Percentiles rank a stretch among this genome's conserved stretches.
These are phyloP conservation scores for Pristiophorus japonicus DNA, from an alignment of 2,113 vertebrate species.

Conservation along the genomic window DNA sequence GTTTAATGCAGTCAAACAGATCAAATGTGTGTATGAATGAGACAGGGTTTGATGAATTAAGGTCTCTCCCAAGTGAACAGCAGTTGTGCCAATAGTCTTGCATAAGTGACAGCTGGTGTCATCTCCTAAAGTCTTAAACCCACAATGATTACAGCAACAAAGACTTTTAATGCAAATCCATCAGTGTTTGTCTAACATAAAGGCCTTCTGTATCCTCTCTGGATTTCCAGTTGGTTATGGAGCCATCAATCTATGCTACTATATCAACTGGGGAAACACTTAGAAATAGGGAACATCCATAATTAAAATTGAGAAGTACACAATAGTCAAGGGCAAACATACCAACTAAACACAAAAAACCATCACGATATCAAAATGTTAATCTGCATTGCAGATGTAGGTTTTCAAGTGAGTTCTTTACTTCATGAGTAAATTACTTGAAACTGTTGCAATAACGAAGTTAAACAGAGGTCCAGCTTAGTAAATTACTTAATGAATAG, in stretches of 20 bases:
- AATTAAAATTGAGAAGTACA: not conserved
- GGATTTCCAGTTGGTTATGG: not conserved
- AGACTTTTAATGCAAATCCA: not conserved
- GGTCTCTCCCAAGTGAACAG: not conserved
- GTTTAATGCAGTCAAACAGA: not conserved
- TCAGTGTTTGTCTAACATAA: not conserved
- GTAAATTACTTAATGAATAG: not conserved
- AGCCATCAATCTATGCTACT: not conserved
- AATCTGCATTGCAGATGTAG: not conserved
- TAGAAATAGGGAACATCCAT: not conserved
- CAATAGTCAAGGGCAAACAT: not conserved
- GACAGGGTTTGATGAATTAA: not conserved
- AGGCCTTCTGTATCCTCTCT: not conserved
- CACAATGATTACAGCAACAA: not conserved
- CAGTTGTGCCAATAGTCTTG: not conserved
- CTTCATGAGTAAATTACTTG: not conserved
- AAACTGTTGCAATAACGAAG: not conserved
- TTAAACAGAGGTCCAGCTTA: not conserved
- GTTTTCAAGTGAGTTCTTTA: not conserved
- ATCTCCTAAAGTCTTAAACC: not conserved
- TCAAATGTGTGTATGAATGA: not conserved
- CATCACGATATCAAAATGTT: not conserved
- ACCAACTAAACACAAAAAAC: not conserved
- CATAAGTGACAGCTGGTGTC: not conserved
- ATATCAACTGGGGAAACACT: not conserved